phyloP scores from a whole-genome alignment of 2,888 invertebrate species.

The Drosophila subsilvestris region DNA sequence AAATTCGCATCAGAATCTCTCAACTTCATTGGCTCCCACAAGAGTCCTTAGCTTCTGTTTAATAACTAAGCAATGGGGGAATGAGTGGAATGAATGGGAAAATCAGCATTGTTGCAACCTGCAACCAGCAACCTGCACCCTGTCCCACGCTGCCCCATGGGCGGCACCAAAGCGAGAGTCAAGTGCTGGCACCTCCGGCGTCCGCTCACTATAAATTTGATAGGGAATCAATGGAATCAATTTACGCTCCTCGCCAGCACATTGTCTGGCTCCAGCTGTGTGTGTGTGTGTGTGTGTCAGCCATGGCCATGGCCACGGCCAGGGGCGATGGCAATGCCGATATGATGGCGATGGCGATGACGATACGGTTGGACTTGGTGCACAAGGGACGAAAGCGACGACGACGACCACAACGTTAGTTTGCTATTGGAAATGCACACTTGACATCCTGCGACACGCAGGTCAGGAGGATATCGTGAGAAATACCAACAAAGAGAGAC shows the following conservation, averaged over 20 bases:
- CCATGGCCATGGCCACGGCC: not conserved
- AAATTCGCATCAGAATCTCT: not conserved
- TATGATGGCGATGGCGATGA: slow-evolving; percentile 9
- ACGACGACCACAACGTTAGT: slow-evolving; percentile 20
- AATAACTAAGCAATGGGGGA: not conserved
- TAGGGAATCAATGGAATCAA: slow-evolving; percentile 68
- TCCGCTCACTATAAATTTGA: slow-evolving; percentile 50
- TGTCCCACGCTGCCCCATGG: not conserved
- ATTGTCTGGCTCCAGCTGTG: slow-evolving; percentile 7
- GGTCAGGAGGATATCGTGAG: slow-evolving; percentile 38
- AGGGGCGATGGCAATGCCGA: not conserved
- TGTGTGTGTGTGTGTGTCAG: slow-evolving; percentile 1
- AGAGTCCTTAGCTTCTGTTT: not conserved
- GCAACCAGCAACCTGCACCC: slow-evolving; percentile 3
- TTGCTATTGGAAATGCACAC: slow-evolving; percentile 39
- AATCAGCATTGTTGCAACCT: not conserved
- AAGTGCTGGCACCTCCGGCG: slow-evolving; percentile 34
- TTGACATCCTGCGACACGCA: slow-evolving; percentile 43
- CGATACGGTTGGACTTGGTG: slow-evolving; percentile 3
- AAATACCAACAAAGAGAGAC: slow-evolving; percentile 33
- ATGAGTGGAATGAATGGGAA: slow-evolving; percentile 5
- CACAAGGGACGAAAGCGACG: slow-evolving; percentile 2
- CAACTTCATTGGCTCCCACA: not conserved
- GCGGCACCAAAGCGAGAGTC: slow-evolving; percentile 28
- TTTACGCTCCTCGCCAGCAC: slow-evolving; percentile 40